Evolutionary conservation across 2,113 vertebrate species (phyloP), one percentile per base, ranked within the genome.

Genomic region (Mesembrinibis cayennensis): DNA sequence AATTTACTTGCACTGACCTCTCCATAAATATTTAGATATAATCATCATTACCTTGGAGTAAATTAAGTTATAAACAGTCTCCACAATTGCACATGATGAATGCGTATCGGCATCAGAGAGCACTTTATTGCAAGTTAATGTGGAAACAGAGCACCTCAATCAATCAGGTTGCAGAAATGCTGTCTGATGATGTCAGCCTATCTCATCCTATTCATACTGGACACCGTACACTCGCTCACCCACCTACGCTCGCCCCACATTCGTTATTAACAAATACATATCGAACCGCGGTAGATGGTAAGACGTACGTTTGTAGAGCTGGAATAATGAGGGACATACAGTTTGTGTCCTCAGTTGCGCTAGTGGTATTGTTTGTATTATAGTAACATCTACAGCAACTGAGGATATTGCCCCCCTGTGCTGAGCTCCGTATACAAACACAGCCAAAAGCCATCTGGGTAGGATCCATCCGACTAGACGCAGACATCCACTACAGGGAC

Each of bases 11-110:
- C 65, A n/a, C 96, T 96, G 96, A 97, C 95, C 97, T 94, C 94
- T 95, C 97, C 96, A 97, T 97, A 98, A 98, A 98, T 98, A 96
- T 98, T 98, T 97, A 98, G 97, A 97, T 96, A 97, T 93, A 93
- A 97, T 97, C 97, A 97, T 96, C 96, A 97, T 97, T 96, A 97
- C 96, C 94, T 91, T 21, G 79, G 93, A 96, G 96, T 95, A 97
- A 97, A 98, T 98, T 97, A 97, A 97, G 96, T 97, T 97, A 97
- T 97, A 97, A 97, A 95, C 96, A 95, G 95, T 93, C 96, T 94
- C 95, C 95, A 95, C 93, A 97, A 95, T 92, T 93, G 96, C 90
- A 71, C 92, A 89, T 97, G 97, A 97, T 95, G 91, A 97, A 97
- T 96, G 97, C 7, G 2, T 95, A 89, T 96, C 72, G 36, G 93